A percentile compares a stretch with the other conserved stretches of the same genome.
Conservation (phyloP, 2,113 vertebrate genomes). For the Stigmatopora nigra region DNA sequence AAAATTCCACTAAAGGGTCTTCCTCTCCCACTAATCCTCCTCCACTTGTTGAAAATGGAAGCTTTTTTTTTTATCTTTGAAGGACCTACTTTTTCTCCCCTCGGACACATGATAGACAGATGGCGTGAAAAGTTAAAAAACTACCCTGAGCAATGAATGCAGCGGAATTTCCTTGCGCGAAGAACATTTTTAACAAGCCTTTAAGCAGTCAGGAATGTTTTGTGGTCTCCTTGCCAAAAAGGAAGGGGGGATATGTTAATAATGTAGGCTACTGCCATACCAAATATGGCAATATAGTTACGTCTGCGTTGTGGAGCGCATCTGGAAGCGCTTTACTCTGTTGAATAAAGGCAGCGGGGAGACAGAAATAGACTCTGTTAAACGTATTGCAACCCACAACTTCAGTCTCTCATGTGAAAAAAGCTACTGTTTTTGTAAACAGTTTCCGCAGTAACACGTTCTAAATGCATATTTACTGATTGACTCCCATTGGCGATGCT, state of each 20-base stretch:
- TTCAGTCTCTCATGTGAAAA: slow-evolving; percentile 30
- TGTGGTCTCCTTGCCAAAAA: slow-evolving; percentile 86
- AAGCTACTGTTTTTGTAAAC: slow-evolving; percentile 35
- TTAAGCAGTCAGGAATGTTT: slow-evolving; percentile 95
- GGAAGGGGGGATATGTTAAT: slow-evolving; percentile 92
- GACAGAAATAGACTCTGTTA: slow-evolving; percentile 77
- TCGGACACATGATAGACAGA: slow-evolving; percentile 77
- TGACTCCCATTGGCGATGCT: too few species aligned
- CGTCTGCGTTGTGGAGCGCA: slow-evolving; percentile 90
- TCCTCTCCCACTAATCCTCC: not conserved
- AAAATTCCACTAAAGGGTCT: not conserved
- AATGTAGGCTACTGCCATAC: slow-evolving; percentile 97
- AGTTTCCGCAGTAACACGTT: slow-evolving; percentile 13
- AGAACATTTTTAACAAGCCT: slow-evolving; percentile 95
- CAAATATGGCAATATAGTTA: slow-evolving; percentile 99
- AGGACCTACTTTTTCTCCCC: slow-evolving; percentile 60
- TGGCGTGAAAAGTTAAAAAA: slow-evolving; percentile 82
- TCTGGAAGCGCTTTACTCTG: slow-evolving; percentile 88
- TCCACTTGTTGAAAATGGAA: slow-evolving; percentile 64
- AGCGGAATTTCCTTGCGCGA: slow-evolving; percentile 87
- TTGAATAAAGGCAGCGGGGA: slow-evolving; percentile 74
- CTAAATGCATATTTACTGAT: not conserved
- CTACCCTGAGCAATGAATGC: slow-evolving; percentile 79
- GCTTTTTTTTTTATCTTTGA: slow-evolving; percentile 53
- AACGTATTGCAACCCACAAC: slow-evolving; percentile 59